Percentiles rank a stretch among this genome's conserved stretches.
Evolutionary conservation across 2,888 invertebrate species (phyloP).

Genomic region (Cecidostiba fungosa): DNA sequence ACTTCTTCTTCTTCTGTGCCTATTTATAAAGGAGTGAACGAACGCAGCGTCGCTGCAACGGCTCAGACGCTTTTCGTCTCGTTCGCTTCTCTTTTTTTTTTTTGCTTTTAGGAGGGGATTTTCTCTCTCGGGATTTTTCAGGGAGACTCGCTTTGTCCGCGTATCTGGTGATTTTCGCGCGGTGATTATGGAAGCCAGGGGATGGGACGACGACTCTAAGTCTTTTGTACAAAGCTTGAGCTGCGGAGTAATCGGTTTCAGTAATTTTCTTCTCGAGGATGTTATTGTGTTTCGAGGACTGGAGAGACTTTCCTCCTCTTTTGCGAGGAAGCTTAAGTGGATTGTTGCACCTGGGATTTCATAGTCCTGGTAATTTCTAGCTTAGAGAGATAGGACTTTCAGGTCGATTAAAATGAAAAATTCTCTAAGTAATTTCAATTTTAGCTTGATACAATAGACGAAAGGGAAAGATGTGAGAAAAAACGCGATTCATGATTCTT

Average conservation of each 20-base stretch:
- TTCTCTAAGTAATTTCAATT: not conserved
- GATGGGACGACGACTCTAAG: not conserved
- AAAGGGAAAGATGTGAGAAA: not conserved
- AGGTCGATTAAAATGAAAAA: not conserved
- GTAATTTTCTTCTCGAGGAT: slow-evolving; percentile 43
- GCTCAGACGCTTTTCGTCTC: not conserved
- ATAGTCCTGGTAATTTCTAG: not conserved
- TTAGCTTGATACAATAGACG: not conserved
- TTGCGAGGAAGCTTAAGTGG: not conserved
- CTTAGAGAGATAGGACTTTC: not conserved
- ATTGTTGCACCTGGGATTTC: slow-evolving; percentile 27
- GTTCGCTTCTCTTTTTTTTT: not conserved
- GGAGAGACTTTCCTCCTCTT: not conserved
- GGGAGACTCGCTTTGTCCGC: slow-evolving; percentile 2
- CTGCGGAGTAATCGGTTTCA: slow-evolving; percentile 35
- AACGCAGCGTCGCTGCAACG: slow-evolving; percentile 64
- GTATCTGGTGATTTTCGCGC: slow-evolving; percentile 48
- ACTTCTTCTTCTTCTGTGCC: slow-evolving; percentile 48
- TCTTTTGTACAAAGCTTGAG: not conserved
- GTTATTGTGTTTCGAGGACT: slow-evolving; percentile 10
- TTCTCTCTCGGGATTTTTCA: slow-evolving; percentile 30
- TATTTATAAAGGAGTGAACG: slow-evolving; percentile 75
- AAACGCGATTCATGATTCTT: not conserved
- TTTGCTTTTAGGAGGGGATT: slow-evolving; percentile 9
- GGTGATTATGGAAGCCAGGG: slow-evolving; percentile 23